A percentile compares a stretch with the other conserved stretches of the same genome.
These are phyloP conservation scores for Metopia argyrocephala DNA, from an alignment of 2,888 invertebrate species.

Conservation along the genomic window DNA sequence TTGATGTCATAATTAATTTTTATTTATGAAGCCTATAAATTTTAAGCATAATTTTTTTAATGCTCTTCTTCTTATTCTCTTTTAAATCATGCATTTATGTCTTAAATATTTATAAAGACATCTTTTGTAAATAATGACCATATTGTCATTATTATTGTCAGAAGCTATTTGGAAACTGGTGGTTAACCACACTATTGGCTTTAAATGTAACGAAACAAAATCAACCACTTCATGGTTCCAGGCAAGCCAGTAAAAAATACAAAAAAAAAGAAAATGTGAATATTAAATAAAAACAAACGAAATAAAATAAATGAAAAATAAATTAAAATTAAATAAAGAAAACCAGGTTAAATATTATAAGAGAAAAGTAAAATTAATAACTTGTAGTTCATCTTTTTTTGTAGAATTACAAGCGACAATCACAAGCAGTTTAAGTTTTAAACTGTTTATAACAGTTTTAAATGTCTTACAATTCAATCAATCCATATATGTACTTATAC, in stretches of 20 bases:
- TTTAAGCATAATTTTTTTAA: not conserved
- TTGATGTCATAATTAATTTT: not conserved
- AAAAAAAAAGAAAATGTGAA: not conserved
- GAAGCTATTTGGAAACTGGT: not conserved
- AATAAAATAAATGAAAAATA: not conserved
- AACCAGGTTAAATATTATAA: not conserved
- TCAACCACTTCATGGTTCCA: not conserved
- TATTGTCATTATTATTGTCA: not conserved
- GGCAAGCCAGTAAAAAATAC: not conserved
- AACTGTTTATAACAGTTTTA: not conserved
- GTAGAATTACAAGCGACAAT: not conserved
- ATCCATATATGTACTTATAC: not conserved
- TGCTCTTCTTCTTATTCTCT: not conserved
- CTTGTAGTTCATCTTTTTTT: not conserved
- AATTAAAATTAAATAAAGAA: not conserved
- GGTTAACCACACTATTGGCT: not conserved
- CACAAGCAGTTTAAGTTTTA: not conserved
- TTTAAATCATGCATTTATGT: not conserved
- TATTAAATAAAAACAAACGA: not conserved
- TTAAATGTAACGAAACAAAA: not conserved
- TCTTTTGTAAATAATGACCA: not conserved
- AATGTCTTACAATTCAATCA: not conserved
- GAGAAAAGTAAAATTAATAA: not conserved
- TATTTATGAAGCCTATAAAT: not conserved
- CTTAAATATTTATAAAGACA: not conserved